These are phyloP conservation scores for Melospiza georgiana DNA, from an alignment of 2,113 vertebrate species.

Conservation along the genomic window DNA sequence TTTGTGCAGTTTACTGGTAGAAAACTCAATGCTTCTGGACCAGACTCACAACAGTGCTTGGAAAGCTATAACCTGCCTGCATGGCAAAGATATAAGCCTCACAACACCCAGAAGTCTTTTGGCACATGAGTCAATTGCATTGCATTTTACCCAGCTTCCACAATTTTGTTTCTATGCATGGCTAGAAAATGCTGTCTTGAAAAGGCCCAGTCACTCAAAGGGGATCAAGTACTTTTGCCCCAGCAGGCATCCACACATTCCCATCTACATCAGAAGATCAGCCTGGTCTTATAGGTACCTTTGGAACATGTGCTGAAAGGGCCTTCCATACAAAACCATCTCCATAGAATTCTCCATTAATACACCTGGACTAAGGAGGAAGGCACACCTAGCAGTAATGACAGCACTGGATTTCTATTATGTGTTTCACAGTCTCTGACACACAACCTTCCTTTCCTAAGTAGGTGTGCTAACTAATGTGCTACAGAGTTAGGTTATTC, in stretches of 20 bases:
- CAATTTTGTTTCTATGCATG: neutral
- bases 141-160: neutral
- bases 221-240: neutral
- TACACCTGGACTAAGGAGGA: neutral
- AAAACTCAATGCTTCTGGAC: neutral
- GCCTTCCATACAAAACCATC: neutral
- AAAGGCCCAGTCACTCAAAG: neutral
- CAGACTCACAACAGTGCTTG: neutral
- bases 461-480: neutral
- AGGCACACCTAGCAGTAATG: neutral
- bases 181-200: neutral
- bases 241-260: neutral
- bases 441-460: neutral
- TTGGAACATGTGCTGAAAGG: neutral
- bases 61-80: neutral
- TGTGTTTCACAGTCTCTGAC: neutral
- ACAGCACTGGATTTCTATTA: neutral
- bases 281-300: neutral
- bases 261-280: neutral
- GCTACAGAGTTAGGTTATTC: neutral
- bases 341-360: neutral
- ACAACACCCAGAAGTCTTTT: slow-evolving; percentile 38
- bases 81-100: slow-evolving; percentile 13
- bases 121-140: neutral
- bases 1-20: neutral